Percentiles rank a stretch among this genome's conserved stretches.
phyloP scores from a whole-genome alignment of 2,797 vertebrate genomes.

The Takifugu ocellatus region DNA sequence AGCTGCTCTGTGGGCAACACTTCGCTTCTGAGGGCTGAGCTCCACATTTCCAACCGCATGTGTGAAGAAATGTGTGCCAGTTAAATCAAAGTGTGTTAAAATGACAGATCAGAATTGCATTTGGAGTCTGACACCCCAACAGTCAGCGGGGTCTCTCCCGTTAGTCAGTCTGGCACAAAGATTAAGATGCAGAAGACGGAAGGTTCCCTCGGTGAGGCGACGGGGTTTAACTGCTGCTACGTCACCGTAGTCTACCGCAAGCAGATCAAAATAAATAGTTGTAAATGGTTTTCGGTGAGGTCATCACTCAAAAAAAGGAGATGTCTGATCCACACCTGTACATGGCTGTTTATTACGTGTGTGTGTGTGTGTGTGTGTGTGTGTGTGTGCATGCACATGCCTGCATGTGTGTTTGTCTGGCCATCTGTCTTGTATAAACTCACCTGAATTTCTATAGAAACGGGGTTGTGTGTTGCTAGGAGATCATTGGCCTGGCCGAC shows the following conservation, averaged over 20 bases:
- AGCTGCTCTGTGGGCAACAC: too few species aligned
- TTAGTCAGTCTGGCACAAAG: too few species aligned
- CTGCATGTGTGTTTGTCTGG: neutral
- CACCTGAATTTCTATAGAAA: conserved; percentile 49
- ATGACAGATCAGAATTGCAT: neutral
- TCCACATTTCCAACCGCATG: neutral
- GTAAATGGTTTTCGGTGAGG: too few species aligned
- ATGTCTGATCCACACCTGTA: conserved; percentile 2
- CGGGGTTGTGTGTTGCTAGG: conserved; percentile 60
- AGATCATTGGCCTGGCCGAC: conserved; percentile 31
- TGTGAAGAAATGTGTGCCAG: neutral
- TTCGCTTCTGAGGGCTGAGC: neutral
- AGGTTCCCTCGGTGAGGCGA: too few species aligned
- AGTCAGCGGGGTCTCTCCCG: too few species aligned
- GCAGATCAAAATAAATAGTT: too few species aligned
- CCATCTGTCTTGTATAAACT: conserved; percentile 62
- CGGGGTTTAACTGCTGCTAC: too few species aligned
- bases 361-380: conserved; percentile 5
- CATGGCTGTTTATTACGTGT: neutral
- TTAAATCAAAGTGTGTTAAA: neutral
- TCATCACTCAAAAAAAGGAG: too few species aligned
- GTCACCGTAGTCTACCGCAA: too few species aligned
- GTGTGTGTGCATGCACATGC: conserved; percentile 3
- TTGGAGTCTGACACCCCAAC: too few species aligned
- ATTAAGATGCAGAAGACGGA: neutral